These are phyloP conservation scores for Xenentodon cancila DNA, from an alignment of 2,797 vertebrate species.

Conservation along the genomic window DNA sequence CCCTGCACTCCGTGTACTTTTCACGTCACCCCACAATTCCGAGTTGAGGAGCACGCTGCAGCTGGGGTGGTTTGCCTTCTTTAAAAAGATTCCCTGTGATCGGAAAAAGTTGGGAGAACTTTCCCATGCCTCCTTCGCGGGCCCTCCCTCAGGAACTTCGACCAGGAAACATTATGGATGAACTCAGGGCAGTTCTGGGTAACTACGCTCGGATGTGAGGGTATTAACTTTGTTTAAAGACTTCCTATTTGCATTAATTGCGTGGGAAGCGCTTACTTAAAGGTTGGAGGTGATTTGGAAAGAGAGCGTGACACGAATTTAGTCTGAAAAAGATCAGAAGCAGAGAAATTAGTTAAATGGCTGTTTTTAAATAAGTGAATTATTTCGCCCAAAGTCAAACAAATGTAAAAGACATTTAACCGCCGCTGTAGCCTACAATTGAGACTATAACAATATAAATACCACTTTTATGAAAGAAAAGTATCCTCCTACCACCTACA, in stretches of 20 bases:
- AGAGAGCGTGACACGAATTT: background rate
- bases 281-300: background rate
- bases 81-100: constrained; percentile 65
- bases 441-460: too few relatives aligned
- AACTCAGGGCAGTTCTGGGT: constrained; percentile 51
- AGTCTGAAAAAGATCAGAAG: background rate
- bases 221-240: constrained; percentile 3
- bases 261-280: constrained; percentile 6
- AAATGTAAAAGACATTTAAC: too few relatives aligned
- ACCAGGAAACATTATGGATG: constrained; percentile 82
- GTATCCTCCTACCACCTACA: too few relatives aligned
- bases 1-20: constrained; percentile 22
- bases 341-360: too few relatives aligned
- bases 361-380: too few relatives aligned
- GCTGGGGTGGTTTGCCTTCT: constrained; percentile 24
- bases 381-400: too few relatives aligned
- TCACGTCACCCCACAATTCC: background rate
- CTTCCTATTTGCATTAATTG: constrained; percentile 12
- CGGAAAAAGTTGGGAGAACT: constrained; percentile 75
- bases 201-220: constrained; percentile 15
- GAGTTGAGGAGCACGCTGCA: background rate
- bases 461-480: too few relatives aligned
- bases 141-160: constrained; percentile 81
- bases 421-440: too few relatives aligned
- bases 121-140: constrained; percentile 76